Conservation (phyloP, 1,140 invertebrate species). For the Drosophila parabipectinata region DNA sequence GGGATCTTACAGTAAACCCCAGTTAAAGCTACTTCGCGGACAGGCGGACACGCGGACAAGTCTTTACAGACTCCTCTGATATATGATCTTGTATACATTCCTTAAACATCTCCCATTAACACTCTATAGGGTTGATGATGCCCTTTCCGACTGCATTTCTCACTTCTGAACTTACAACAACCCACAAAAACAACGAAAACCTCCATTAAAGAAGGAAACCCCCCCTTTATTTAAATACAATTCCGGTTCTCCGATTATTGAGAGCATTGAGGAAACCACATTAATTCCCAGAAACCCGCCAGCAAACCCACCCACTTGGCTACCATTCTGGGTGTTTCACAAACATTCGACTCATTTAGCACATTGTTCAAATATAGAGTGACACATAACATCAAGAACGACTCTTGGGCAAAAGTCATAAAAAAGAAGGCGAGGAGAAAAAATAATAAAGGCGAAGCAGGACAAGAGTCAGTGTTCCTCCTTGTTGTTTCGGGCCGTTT, state of each 20-base stretch:
- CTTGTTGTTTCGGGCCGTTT: background rate
- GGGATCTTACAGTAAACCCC: too few species aligned
- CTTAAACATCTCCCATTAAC: too few species aligned
- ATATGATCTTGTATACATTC: too few species aligned
- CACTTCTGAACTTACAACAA: too few species aligned
- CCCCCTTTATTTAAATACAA: constrained; percentile 4
- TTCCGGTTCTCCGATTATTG: background rate
- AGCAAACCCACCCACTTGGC: background rate
- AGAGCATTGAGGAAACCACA: constrained; percentile 8
- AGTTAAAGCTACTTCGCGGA: too few species aligned
- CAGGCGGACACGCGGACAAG: too few species aligned
- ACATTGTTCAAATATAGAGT: constrained; percentile 65
- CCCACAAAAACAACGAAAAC: too few species aligned
- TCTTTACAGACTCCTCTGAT: too few species aligned
- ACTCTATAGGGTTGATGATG: too few species aligned
- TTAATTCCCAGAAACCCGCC: background rate
- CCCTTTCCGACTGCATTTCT: too few species aligned
- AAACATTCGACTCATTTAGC: constrained; percentile 73
- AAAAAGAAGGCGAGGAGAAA: background rate
- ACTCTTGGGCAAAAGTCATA: constrained; percentile 4
- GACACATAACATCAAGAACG: constrained; percentile 54
- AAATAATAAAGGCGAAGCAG: constrained; percentile 2
- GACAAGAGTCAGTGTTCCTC: constrained; percentile 7
- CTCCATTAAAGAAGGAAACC: background rate
- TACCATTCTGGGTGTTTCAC: constrained; percentile 22